These are phyloP conservation scores for Xanthorhoe spadicearia DNA, from an alignment of 2,888 invertebrate species.

Conservation along the genomic window DNA sequence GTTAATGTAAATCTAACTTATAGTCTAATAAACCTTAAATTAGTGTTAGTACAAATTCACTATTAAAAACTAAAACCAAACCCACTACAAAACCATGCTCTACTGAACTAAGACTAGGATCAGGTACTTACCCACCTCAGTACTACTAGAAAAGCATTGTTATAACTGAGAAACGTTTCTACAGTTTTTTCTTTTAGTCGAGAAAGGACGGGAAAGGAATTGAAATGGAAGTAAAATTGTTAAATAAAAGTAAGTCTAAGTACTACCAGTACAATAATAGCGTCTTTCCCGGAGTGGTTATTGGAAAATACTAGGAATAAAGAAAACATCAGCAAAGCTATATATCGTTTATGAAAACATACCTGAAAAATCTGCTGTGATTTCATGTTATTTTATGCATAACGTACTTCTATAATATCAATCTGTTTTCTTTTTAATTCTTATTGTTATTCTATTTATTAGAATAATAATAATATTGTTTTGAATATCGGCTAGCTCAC, in stretches of 20 bases:
- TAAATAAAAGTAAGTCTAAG: constrained; percentile 14
- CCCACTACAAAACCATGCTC: constrained; percentile 24
- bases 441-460: no score
- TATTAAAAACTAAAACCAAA: constrained; percentile 5
- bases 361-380: constrained; percentile 1
- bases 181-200: constrained; percentile 4
- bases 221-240: constrained; percentile 14
- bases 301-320: constrained; percentile 1
- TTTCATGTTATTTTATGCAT: neutral
- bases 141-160: constrained; percentile 19
- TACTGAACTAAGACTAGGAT: constrained; percentile 17
- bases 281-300: constrained; percentile 2
- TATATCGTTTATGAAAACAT: neutral
- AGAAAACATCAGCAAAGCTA: neutral
- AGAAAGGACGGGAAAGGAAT: constrained; percentile 15
- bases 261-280: constrained; percentile 1
- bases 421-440: no score
- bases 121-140: constrained; percentile 15
- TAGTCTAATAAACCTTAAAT: neutral
- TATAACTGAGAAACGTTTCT: neutral
- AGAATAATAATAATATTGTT: no score
- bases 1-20: neutral
- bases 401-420: neutral
- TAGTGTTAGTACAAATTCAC: neutral
- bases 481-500: no score